These are phyloP conservation scores for Cairina moschata DNA, from an alignment of 2,113 vertebrate species.

Conservation along the genomic window DNA sequence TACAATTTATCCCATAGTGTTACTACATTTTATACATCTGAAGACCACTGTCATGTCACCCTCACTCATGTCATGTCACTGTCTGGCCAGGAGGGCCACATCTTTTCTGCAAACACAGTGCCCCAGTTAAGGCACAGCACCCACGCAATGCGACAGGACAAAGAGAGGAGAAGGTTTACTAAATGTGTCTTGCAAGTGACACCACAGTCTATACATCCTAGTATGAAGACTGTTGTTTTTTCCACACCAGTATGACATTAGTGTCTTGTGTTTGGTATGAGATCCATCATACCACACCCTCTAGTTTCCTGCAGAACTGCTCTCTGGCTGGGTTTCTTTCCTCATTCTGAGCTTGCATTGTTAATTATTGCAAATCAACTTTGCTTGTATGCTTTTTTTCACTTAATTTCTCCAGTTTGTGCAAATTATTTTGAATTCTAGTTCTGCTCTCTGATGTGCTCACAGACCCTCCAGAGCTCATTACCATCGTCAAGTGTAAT, in stretches of 20 bases:
- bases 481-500: background rate
- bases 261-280: background rate
- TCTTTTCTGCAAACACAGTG: background rate
- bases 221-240: background rate
- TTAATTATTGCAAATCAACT: background rate
- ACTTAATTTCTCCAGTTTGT: background rate
- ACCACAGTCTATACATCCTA: background rate
- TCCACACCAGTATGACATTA: background rate
- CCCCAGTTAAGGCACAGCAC: background rate
- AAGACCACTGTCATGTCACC: background rate
- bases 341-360: background rate
- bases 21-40: background rate
- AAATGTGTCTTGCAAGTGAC: background rate
- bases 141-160: background rate
- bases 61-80: background rate
- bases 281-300: background rate
- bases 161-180: background rate
- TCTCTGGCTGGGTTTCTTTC: background rate
- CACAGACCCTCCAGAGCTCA: fast-evolving
- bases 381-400: background rate
- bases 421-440: background rate
- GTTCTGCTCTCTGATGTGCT: background rate
- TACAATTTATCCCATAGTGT: background rate
- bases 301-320: background rate
- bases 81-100: background rate